These are phyloP conservation scores for Gymnopithys bicolor DNA, from an alignment of 2,797 vertebrate species.

Conservation along the genomic window DNA sequence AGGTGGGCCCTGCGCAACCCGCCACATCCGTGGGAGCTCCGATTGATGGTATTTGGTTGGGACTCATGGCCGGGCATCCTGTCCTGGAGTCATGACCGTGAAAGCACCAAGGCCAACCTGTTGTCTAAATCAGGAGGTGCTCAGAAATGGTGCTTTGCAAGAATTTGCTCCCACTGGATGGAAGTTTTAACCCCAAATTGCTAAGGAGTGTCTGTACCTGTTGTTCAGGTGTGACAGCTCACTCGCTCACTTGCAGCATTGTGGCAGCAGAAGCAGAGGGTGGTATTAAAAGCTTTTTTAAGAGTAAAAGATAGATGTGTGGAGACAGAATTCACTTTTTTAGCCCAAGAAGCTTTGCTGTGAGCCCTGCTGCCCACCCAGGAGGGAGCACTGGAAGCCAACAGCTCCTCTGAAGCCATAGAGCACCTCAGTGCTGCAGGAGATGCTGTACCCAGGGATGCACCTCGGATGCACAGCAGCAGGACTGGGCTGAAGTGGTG, in stretches of 20 bases:
- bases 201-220: accelerated
- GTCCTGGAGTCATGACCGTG: accelerated
- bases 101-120: accelerated
- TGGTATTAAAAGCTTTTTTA: neutral
- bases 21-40: accelerated
- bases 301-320: neutral
- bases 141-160: neutral
- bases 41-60: accelerated
- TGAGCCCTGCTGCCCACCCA: accelerated
- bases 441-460: accelerated
- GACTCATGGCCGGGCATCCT: accelerated
- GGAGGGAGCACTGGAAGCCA: neutral
- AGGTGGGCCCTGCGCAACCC: accelerated
- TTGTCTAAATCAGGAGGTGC: neutral
- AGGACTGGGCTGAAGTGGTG: neutral
- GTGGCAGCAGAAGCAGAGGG: accelerated
- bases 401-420: accelerated
- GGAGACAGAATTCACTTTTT: neutral
- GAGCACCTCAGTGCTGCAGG: neutral
- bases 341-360: neutral
- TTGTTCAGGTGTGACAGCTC: neutral
- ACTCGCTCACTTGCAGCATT: accelerated
- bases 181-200: neutral
- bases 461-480: accelerated
- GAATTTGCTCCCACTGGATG: neutral